Evolutionary conservation across 2,888 invertebrate species (phyloP), one percentile per base, ranked within the genome.

Genomic region (Lithophane semibrunnea): DNA sequence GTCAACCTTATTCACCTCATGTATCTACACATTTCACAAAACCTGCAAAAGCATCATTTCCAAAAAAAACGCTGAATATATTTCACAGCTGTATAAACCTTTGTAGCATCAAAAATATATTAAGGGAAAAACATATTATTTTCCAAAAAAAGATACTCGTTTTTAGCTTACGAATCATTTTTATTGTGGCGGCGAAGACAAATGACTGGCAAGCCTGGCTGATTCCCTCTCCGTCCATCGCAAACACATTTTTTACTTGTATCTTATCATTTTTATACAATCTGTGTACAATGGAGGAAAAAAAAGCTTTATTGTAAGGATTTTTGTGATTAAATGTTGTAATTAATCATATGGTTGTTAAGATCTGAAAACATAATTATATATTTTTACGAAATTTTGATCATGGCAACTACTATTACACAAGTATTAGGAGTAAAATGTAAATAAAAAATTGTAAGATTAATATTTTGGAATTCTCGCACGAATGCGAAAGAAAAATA

Each of bases 161-260:
- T 86, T 87, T 84, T 77, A 82, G 85, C 88, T 88, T 87, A 87
- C 86, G 85, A 86, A 85, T 88, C 87, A 86, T 82, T 90, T 90
- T 90, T 89, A 84, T 80, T 86, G 78, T 84, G 87, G 83, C 85
- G 81, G 81, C 80, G 77, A 91, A 91, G 90, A 91, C 87, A 89
- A 91, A 91, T 88, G 90, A 83, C 86, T 85, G 81, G 72, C 79
- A 78, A 86, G 86, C 86, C 82, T 72, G 82, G 82, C 81, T 81
- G 86, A 89, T 86, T 85, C 85, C 84, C 87, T 88, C 71, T 68
- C 73, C 77, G 77, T 68, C 66, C 78, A 80, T 81, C 72, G 71
- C 86, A 79, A 87, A 88, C 81, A 87, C 87, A 87, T 87, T 88
- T 87, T 88, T 88, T 86, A 84, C 82, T 81, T 75, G 74, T 68